phyloP scores from a whole-genome alignment of 2,797 vertebrate genomes.

The Macropodus opercularis region DNA sequence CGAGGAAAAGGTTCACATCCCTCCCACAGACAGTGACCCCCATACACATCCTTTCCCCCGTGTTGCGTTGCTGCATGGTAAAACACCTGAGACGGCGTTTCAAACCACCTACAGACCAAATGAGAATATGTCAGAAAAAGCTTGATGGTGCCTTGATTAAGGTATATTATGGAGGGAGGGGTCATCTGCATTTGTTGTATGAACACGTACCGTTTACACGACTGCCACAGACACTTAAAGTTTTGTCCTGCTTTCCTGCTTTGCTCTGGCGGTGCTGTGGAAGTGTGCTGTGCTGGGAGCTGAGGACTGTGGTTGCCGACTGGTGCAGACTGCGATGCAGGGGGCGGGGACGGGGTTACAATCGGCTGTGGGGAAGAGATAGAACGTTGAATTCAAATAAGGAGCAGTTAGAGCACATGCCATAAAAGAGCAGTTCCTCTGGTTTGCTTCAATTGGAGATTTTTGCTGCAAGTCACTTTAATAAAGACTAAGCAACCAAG shows the following conservation, averaged over 20 bases:
- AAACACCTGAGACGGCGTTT: conserved; percentile 96
- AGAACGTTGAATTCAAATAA: neutral
- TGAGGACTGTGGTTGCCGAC: conserved; percentile 83
- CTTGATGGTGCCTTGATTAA: neutral
- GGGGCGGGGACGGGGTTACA: conserved; percentile 84
- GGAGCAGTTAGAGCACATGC: no score
- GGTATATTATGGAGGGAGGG: fast-evolving
- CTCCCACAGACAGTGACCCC: conserved; percentile 96
- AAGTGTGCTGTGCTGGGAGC: conserved; percentile 80
- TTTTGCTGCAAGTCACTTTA: no score
- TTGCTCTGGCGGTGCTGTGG: conserved; percentile 83
- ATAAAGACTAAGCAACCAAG: no score
- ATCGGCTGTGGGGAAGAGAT: conserved; percentile 79
- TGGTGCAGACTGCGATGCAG: conserved; percentile 78
- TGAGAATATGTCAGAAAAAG: neutral
- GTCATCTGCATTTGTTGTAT: fast-evolving
- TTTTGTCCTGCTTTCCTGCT: conserved; percentile 95
- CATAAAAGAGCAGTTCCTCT: no score
- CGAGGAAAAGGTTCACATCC: conserved; percentile 96
- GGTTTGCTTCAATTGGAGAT: no score
- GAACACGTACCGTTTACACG: conserved; percentile 91
- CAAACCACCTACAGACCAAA: conserved; percentile 90
- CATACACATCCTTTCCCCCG: conserved; percentile 93
- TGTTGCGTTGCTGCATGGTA: conserved; percentile 97
- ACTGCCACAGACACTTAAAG: conserved; percentile 99